Evolutionary conservation across 1,140 invertebrate genomes (phyloP).

Genomic region (Sweltsa coloradensis): DNA sequence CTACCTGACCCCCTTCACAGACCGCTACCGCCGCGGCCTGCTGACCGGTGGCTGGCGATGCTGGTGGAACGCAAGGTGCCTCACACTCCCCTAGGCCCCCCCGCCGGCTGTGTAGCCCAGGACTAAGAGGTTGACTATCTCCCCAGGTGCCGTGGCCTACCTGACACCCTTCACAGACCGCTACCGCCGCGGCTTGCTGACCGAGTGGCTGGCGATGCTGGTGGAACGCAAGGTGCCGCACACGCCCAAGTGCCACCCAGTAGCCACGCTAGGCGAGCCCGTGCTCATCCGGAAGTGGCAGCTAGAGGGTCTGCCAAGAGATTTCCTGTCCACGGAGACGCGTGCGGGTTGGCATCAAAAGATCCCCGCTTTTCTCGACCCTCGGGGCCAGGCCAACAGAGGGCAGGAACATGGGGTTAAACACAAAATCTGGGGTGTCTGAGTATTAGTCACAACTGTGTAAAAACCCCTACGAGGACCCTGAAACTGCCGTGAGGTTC

Average conservation of each 20-base stretch:
- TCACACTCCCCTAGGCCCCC: constrained; percentile 39
- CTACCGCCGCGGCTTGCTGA: constrained; percentile 31
- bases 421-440: no score
- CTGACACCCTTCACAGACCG: constrained; percentile 49
- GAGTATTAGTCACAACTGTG: no score
- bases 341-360: constrained; percentile 56
- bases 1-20: constrained; percentile 54
- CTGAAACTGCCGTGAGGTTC: no score
- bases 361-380: constrained; percentile 63
- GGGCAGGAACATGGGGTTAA: constrained; percentile 60
- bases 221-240: constrained; percentile 33
- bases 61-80: constrained; percentile 29
- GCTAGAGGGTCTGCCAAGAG: constrained; percentile 50
- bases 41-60: constrained; percentile 22
- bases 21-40: constrained; percentile 33
- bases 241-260: constrained; percentile 39
- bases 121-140: constrained; percentile 38
- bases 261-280: constrained; percentile 45
- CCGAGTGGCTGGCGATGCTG: constrained; percentile 21
- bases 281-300: constrained; percentile 50
- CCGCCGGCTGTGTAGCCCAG: no score
- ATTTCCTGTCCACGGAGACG: constrained; percentile 54
- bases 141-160: constrained; percentile 55
- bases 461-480: no score
- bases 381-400: constrained; percentile 54